phyloP scores from a whole-genome alignment of 1,140 invertebrate species.

The Drosophila mayri region DNA sequence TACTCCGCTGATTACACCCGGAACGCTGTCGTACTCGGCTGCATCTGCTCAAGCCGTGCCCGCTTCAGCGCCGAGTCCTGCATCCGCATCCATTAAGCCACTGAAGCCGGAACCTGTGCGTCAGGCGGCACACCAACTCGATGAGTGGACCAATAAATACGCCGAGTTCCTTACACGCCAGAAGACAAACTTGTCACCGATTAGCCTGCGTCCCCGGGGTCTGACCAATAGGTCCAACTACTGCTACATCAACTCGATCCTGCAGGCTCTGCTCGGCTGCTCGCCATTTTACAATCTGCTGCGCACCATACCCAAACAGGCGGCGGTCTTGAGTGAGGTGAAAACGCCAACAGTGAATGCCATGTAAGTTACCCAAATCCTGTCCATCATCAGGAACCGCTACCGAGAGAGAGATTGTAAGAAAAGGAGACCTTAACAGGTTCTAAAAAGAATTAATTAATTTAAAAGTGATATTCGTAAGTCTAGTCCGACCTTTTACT shows the following conservation, averaged over 20 bases:
- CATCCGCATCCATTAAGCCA: conserved; percentile 50
- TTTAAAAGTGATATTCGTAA: not conserved
- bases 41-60: conserved; percentile 79
- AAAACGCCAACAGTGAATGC: conserved; percentile 95
- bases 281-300: conserved; percentile 97
- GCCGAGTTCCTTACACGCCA: conserved; percentile 90
- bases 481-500: not conserved
- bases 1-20: conserved; percentile 72
- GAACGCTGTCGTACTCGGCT: conserved; percentile 81
- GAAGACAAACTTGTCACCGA: conserved; percentile 90
- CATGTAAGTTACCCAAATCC: conserved; percentile 85
- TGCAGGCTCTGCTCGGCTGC: conserved; percentile 95
- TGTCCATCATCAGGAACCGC: not conserved
- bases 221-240: conserved; percentile 96
- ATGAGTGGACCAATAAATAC: conserved; percentile 85
- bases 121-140: conserved; percentile 54
- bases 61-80: conserved; percentile 23
- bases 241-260: conserved; percentile 97
- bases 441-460: not conserved
- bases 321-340: conserved; percentile 87
- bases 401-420: not conserved
- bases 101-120: conserved; percentile 49
- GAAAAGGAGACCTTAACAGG: not conserved
- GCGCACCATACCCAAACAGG: conserved; percentile 88
- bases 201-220: conserved; percentile 93